Conservation (phyloP, 1,140 invertebrate species). For the Caerostris extrusa region DNA sequence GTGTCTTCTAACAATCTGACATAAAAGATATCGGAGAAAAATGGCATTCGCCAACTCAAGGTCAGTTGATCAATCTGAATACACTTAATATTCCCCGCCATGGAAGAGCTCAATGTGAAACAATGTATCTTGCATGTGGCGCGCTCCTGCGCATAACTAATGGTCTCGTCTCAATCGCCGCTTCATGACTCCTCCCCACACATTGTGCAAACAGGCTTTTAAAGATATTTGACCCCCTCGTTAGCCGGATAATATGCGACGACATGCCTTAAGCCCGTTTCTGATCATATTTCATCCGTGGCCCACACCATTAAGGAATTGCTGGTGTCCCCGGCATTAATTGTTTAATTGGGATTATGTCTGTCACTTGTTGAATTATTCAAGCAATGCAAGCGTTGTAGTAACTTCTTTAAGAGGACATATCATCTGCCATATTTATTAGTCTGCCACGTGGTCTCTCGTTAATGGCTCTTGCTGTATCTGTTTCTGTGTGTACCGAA, state of each 20-base stretch:
- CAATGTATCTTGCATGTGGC: background rate
- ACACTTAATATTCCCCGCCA: background rate
- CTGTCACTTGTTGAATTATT: conserved; percentile 63
- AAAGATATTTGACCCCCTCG: conserved; percentile 22
- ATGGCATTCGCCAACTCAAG: no score
- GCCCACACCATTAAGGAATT: conserved; percentile 42
- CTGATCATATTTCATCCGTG: conserved; percentile 40
- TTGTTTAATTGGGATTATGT: conserved; percentile 73
- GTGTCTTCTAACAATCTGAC: no score
- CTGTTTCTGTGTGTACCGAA: no score
- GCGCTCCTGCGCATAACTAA: conserved; percentile 9
- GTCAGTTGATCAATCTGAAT: background rate
- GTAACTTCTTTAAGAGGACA: background rate
- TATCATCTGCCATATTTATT: background rate
- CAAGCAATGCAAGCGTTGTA: background rate
- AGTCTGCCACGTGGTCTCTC: no score
- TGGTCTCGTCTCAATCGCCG: background rate
- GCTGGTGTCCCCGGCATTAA: conserved; percentile 43
- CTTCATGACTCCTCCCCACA: conserved; percentile 20
- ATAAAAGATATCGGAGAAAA: no score
- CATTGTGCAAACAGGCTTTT: conserved; percentile 49
- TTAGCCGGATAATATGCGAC: conserved; percentile 28
- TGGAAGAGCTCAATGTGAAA: background rate
- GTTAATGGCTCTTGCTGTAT: no score
- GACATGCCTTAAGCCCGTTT: background rate